Base-by-base conservation (phyloP, 2,888 invertebrate genomes). In the Acleris cristana region DNA sequence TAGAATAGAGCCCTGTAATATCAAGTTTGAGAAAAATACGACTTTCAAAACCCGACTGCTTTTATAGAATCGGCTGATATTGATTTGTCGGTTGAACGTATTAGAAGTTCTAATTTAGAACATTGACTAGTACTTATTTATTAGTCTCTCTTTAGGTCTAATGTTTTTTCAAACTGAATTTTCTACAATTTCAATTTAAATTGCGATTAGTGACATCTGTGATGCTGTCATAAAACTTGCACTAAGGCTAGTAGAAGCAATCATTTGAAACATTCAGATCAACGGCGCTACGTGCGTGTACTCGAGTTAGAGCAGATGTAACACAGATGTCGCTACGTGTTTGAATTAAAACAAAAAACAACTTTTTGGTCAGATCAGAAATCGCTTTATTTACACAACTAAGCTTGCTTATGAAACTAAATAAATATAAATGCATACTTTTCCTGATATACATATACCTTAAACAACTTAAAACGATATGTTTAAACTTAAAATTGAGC, bases 301-400 rank as follows among this genome's bases (percentile, higher is more conserved):
- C 14, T n/a, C n/a, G 48, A 8, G 18, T 48, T 48, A 48, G 2
- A 48, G n/a, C 16, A n/a, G n/a, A 8, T 2, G 16, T 48, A 48
- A 14, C n/a, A 48, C 48, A 48, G 48, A 48, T n/a, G 48, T 48
- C 48, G 18, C 48, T 18, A 48, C 48, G 3, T 3, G 48, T 18
- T 48, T 18, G 7, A n/a, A 48, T 18, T 48, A n/a, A 48, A 48
- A 48, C n/a, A 18, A 45, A 45, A 48, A 8, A 3, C 1, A n/a
- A 48, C 1, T 48, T 18, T 0, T 48, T 48, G 7, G 45, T 16
- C 7, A 48, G 48, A 48, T 48, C 4, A 12, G 40, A 40, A 48
- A 48, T 48, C 48, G 48, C 48, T 48, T 48, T 48, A 48, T 48
- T 48, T 8, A 48, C 48, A 48, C n/a, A 48, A 48, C 48, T 18